These are phyloP conservation scores for Nesoenas mayeri DNA, from an alignment of 2,113 vertebrate genomes.

Conservation along the genomic window DNA sequence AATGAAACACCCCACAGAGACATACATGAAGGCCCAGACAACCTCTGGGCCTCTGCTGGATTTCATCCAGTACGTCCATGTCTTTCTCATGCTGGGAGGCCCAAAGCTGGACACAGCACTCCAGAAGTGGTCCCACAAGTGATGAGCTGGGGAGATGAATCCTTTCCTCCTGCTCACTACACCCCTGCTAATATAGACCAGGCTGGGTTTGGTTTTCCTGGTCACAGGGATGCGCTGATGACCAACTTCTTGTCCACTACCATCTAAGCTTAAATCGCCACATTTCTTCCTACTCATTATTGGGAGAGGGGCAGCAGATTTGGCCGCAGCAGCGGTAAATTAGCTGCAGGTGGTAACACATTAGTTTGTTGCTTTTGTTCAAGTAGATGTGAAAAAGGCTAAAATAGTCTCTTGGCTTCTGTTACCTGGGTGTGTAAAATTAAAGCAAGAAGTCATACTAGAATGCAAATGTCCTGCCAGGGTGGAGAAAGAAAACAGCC, in stretches of 20 bases:
- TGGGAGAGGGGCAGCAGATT: not conserved
- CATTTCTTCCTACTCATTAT: not conserved
- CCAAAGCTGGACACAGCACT: too few relatives aligned
- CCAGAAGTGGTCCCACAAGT: too few relatives aligned
- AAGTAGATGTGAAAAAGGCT: not conserved
- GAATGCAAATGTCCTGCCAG: not conserved
- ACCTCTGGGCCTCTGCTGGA: not conserved
- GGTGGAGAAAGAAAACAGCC: not conserved
- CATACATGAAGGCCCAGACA: not conserved
- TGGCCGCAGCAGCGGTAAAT: not conserved
- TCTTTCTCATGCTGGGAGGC: too few relatives aligned
- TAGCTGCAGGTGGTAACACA: not conserved
- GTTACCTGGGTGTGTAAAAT: not conserved
- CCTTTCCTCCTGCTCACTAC: too few relatives aligned
- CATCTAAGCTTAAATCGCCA: not conserved
- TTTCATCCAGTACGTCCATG: too few relatives aligned
- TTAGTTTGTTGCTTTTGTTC: not conserved
- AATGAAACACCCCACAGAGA: fast-evolving
- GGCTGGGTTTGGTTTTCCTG: not conserved
- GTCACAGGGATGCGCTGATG: not conserved
- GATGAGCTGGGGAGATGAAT: too few relatives aligned
- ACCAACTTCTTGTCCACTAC: not conserved
- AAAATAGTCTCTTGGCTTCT: not conserved
- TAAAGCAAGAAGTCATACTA: not conserved
- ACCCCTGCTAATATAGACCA: too few relatives aligned